Evolutionary conservation across 2,797 vertebrate species (phyloP).

Genomic region (Scomberomorus guttatus): DNA sequence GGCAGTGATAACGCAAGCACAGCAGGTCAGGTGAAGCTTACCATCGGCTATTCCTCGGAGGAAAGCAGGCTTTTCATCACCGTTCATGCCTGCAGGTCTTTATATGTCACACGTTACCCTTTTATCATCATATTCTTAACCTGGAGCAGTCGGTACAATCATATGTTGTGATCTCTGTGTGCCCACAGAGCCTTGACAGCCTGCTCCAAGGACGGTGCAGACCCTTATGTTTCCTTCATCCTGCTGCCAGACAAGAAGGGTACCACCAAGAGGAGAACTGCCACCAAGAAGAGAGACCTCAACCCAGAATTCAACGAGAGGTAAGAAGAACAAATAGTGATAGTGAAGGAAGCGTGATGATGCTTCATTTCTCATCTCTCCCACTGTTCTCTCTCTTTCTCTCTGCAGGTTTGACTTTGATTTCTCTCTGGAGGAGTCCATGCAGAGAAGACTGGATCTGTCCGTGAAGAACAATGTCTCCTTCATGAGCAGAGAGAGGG

Average conservation of each 20-base stretch:
- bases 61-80: conserved; percentile 89
- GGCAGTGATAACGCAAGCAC: conserved; percentile 55
- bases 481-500: conserved; percentile 93
- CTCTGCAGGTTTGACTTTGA: conserved; percentile 92
- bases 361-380: not conserved
- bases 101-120: not conserved
- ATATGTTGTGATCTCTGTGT: conserved; percentile 1
- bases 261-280: conserved; percentile 91
- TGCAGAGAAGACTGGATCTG: conserved; percentile 88
- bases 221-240: conserved; percentile 91
- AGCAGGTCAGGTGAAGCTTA: conserved; percentile 88
- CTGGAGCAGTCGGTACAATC: not conserved
- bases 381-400: not conserved
- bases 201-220: conserved; percentile 89
- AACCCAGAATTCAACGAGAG: conserved; percentile 94
- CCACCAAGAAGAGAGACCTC: conserved; percentile 89
- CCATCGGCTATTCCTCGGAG: conserved; percentile 87
- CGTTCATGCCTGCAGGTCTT: conserved; percentile 90
- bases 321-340: conserved; percentile 66
- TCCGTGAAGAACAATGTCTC: conserved; percentile 92
- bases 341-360: not conserved
- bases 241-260: conserved; percentile 93
- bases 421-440: conserved; percentile 88
- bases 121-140: not conserved
- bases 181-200: conserved; percentile 84